A percentile compares a stretch with the other conserved stretches of the same genome.
These are phyloP conservation scores for Ceratosolen fusciceps DNA, from an alignment of 1,140 invertebrate genomes.

Conservation along the genomic window DNA sequence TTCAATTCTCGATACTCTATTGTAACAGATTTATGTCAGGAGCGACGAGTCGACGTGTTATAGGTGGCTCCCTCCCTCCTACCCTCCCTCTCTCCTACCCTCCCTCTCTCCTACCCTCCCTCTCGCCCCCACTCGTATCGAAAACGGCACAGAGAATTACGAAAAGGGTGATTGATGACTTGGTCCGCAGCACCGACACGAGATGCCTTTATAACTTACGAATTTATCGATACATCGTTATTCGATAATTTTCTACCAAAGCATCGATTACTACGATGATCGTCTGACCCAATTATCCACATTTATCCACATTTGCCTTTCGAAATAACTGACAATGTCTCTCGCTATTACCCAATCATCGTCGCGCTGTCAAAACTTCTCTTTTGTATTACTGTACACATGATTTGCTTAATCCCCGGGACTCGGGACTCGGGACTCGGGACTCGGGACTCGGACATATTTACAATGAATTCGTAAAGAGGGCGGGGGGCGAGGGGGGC, in stretches of 20 bases:
- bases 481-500: too few relatives aligned
- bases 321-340: background rate
- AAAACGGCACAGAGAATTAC: background rate
- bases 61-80: background rate
- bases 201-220: background rate
- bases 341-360: too few relatives aligned
- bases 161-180: conserved; percentile 3
- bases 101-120: background rate
- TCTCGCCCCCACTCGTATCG: too few relatives aligned
- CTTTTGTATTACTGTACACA: too few relatives aligned
- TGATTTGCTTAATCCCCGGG: too few relatives aligned
- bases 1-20: background rate
- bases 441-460: too few relatives aligned
- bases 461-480: too few relatives aligned
- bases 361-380: background rate
- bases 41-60: too few relatives aligned
- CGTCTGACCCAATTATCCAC: background rate
- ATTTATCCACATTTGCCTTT: background rate
- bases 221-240: background rate
- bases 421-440: too few relatives aligned
- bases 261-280: conserved; percentile 6
- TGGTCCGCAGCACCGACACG: background rate
- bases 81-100: background rate
- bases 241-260: conserved; percentile 8
- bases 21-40: too few relatives aligned